A percentile compares a stretch with the other conserved stretches of the same genome.
These are phyloP conservation scores for Poliocrania exsul DNA, from an alignment of 2,797 vertebrate species.

Conservation along the genomic window DNA sequence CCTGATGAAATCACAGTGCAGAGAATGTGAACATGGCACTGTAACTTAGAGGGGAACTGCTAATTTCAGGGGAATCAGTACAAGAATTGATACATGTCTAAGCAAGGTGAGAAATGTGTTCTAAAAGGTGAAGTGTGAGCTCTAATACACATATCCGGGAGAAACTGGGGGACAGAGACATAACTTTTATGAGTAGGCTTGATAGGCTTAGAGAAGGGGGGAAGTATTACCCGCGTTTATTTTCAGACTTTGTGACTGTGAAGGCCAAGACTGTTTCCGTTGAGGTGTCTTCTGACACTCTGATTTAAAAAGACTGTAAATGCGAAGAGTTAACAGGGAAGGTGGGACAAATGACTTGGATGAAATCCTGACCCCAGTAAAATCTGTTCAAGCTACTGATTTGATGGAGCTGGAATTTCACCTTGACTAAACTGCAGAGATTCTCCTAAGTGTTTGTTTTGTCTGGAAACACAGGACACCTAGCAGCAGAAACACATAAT, in stretches of 20 bases:
- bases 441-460: not conserved
- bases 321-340: not conserved
- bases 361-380: not conserved
- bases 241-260: not conserved
- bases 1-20: not conserved
- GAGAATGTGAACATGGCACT: not conserved
- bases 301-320: not conserved
- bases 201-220: not conserved
- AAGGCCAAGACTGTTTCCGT: not conserved
- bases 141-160: not conserved
- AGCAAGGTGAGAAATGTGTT: not conserved
- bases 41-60: rapidly evolving
- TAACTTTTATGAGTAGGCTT: not conserved
- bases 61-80: not conserved
- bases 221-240: not conserved
- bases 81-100: not conserved
- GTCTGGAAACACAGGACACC: not conserved
- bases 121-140: not conserved
- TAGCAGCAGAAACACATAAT: not conserved
- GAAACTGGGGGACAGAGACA: not conserved
- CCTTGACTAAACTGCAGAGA: not conserved
- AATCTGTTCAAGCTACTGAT: not conserved
- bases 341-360: not conserved
- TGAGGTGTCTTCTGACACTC: not conserved
- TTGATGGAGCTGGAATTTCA: not conserved